These are phyloP conservation scores for Regulus satrapa DNA, from an alignment of 2,113 vertebrate genomes.

Conservation along the genomic window DNA sequence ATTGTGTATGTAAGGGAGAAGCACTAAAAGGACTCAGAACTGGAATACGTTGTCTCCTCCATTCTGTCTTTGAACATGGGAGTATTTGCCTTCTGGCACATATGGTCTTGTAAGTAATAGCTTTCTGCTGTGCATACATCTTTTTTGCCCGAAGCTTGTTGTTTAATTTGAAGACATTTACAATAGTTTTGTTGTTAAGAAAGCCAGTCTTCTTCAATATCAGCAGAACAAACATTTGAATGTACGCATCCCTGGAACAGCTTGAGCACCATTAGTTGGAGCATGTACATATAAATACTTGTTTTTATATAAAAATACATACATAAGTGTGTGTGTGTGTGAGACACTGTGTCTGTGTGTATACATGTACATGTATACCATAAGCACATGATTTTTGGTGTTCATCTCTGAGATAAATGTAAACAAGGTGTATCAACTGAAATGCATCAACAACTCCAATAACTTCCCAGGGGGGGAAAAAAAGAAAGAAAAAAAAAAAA, in stretches of 20 bases:
- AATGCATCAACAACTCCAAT: background rate
- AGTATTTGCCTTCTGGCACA: constrained; percentile 26
- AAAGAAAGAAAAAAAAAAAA: background rate
- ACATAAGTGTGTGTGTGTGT: background rate
- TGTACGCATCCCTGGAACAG: background rate
- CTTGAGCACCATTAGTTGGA: background rate
- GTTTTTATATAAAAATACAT: background rate
- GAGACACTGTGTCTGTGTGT: background rate
- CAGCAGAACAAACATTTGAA: background rate
- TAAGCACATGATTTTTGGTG: background rate
- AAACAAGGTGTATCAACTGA: background rate
- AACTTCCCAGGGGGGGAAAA: rapidly evolving
- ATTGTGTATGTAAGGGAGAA: background rate
- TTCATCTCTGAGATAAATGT: background rate
- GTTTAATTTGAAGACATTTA: constrained; percentile 20
- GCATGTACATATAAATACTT: background rate
- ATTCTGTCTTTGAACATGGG: background rate
- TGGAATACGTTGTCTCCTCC: background rate
- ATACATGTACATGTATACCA: background rate
- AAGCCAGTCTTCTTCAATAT: background rate
- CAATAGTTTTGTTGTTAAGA: background rate
- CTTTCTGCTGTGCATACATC: background rate
- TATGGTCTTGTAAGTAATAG: background rate
- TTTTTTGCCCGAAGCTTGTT: background rate
- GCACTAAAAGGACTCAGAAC: background rate